Evolutionary conservation across 2,888 invertebrate genomes (phyloP).

Genomic region (Heliconius aoede): DNA sequence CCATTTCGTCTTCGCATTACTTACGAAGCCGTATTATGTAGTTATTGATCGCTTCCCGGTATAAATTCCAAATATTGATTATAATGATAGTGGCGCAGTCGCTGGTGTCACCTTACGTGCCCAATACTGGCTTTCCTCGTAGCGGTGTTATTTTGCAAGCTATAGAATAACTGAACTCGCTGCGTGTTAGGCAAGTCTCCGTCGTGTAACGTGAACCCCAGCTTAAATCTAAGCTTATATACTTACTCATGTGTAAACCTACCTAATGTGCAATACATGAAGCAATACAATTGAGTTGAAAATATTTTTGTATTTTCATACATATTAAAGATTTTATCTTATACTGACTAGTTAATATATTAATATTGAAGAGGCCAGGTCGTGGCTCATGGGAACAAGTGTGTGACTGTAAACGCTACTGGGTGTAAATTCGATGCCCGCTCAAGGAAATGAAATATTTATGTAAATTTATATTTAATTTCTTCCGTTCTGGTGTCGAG

Average conservation of each 20-base stretch:
- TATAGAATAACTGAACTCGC: conserved; percentile 78
- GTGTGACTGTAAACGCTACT: not conserved
- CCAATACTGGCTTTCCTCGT: conserved; percentile 74
- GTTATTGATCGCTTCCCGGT: conserved; percentile 20
- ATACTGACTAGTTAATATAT: not conserved
- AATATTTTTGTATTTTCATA: not conserved
- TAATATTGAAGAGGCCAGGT: not conserved
- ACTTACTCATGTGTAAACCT: no score
- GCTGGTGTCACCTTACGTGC: conserved; percentile 78
- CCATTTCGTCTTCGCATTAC: not conserved
- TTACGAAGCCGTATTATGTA: conserved; percentile 8
- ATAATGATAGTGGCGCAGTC: conserved; percentile 60
- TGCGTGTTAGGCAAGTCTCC: conserved; percentile 76
- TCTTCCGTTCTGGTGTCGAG: not conserved
- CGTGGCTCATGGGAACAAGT: not conserved
- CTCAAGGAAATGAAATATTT: no score
- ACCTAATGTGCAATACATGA: conserved; percentile 59
- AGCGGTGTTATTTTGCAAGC: conserved; percentile 74
- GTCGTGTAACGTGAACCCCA: conserved; percentile 72
- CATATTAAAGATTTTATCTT: not conserved
- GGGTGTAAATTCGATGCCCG: not conserved
- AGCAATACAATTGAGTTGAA: not conserved
- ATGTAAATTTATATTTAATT: not conserved
- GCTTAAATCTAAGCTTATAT: conserved; percentile 74
- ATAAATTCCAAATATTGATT: conserved; percentile 29